Conservation (phyloP, 2,113 vertebrate species). For the Eudyptes chrysolophus region DNA sequence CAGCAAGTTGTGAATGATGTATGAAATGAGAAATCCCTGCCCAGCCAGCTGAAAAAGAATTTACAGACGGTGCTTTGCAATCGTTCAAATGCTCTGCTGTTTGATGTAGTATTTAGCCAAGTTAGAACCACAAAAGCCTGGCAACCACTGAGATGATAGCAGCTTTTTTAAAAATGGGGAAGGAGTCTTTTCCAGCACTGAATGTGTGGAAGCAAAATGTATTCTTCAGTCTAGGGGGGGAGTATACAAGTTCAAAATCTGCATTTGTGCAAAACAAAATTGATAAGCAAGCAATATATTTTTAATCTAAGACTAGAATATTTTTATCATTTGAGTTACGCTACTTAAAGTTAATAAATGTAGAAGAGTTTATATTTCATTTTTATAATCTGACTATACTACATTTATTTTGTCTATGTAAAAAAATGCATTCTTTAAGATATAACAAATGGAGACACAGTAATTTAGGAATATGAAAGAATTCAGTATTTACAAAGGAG, state of each 20-base stretch:
- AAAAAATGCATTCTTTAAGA: neutral
- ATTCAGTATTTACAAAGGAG: neutral
- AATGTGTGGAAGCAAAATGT: neutral
- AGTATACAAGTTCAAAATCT: neutral
- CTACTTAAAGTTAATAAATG: neutral
- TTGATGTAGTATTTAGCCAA: neutral
- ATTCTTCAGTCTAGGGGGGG: neutral
- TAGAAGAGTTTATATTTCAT: neutral
- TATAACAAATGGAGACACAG: neutral
- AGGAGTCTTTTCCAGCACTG: neutral
- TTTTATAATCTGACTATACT: neutral
- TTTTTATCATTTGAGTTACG: neutral
- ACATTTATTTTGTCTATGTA: neutral
- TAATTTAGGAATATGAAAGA: neutral
- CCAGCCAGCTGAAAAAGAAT: neutral
- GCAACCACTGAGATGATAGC: neutral
- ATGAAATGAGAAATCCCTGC: slow-evolving; percentile 1
- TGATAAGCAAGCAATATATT: neutral
- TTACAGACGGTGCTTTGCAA: neutral
- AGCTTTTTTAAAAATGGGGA: neutral
- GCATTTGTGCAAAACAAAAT: neutral
- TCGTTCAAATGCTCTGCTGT: neutral
- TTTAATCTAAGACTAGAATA: neutral
- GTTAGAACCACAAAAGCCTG: neutral
- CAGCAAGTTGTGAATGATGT: slow-evolving; percentile 8